These are phyloP conservation scores for Saguinus midas DNA, from an alignment of 2,113 vertebrate genomes.

Conservation along the genomic window DNA sequence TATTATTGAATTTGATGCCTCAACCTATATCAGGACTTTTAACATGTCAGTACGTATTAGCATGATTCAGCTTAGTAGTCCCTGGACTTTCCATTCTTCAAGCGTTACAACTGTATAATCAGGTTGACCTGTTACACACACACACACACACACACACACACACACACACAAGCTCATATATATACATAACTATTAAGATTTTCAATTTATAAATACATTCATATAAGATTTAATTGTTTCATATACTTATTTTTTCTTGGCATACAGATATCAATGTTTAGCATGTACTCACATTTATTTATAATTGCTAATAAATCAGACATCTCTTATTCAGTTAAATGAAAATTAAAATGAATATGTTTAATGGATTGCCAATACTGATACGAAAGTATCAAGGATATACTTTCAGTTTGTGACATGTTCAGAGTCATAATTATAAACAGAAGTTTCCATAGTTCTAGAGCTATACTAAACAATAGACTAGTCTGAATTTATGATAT, in stretches of 20 bases:
- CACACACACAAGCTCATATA: too few relatives aligned
- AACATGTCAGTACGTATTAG: background rate
- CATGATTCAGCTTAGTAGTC: background rate
- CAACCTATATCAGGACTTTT: background rate
- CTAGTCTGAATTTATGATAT: background rate
- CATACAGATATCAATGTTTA: background rate
- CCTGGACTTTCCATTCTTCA: background rate
- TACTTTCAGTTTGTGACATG: background rate
- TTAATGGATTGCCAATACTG: background rate
- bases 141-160: background rate
- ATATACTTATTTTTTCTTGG: background rate
- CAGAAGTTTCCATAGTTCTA: background rate
- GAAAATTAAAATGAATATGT: background rate
- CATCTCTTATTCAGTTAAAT: background rate
- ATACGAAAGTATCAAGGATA: background rate
- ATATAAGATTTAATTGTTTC: background rate
- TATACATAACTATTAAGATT: background rate
- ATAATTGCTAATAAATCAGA: background rate
- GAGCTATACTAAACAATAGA: background rate
- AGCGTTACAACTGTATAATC: background rate
- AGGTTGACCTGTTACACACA: background rate
- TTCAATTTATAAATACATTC: background rate
- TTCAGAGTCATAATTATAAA: background rate
- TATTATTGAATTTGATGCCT: conserved; percentile 17
- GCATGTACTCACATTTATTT: background rate